Evolutionary conservation across 2,888 invertebrate species (phyloP).

Genomic region (Torymus aiolomorphi): DNA sequence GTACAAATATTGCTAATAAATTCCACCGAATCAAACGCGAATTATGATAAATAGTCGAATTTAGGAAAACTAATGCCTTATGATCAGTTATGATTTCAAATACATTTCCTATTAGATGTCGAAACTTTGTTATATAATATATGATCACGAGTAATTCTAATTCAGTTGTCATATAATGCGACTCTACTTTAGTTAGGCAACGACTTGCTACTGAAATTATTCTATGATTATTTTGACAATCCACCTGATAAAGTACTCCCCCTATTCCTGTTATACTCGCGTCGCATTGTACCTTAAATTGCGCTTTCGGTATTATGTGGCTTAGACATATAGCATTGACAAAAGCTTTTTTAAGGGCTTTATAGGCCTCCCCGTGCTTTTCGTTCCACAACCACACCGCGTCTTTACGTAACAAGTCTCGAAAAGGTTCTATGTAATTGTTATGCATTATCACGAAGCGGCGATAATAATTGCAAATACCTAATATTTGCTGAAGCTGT

Average conservation of each 20-base stretch:
- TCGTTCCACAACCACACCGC: background rate
- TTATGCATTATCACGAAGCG: background rate
- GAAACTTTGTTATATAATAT: background rate
- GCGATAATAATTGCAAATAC: constrained; percentile 15
- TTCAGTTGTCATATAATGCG: constrained; percentile 54
- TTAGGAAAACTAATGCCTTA: background rate
- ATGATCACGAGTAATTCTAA: background rate
- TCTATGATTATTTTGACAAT: constrained; percentile 1
- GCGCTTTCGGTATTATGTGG: too few species aligned
- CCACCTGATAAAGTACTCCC: too few species aligned
- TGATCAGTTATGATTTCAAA: background rate
- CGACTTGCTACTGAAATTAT: constrained; percentile 60
- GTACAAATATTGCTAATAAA: too few species aligned
- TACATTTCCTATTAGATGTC: background rate
- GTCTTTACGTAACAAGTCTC: background rate
- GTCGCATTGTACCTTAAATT: too few species aligned
- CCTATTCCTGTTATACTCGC: too few species aligned
- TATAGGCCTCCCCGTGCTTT: too few species aligned
- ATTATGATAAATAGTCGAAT: background rate
- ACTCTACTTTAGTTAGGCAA: constrained; percentile 55
- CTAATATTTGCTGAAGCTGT: constrained; percentile 58
- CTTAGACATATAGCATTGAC: too few species aligned
- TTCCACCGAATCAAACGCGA: too few species aligned
- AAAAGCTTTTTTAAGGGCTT: too few species aligned
- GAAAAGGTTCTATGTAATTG: background rate